These are phyloP conservation scores for Mylabris sibirica DNA, from an alignment of 2,888 invertebrate genomes.

Conservation along the genomic window DNA sequence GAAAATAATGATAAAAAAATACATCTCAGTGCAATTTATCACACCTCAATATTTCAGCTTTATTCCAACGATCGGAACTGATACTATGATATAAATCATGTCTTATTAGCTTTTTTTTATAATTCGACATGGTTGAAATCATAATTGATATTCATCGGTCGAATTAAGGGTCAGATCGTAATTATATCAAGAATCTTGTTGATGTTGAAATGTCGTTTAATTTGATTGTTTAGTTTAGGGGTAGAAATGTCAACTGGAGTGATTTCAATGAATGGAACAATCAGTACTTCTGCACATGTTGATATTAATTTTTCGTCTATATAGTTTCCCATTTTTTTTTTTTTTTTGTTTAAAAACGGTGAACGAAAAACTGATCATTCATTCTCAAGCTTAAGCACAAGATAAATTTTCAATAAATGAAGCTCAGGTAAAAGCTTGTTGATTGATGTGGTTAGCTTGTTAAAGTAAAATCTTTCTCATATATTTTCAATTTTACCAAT, in stretches of 20 bases:
- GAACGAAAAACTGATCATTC: not conserved
- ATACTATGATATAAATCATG: conserved; percentile 16
- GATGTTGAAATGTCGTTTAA: not conserved
- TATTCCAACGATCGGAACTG: conserved; percentile 19
- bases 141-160: conserved; percentile 5
- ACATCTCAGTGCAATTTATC: conserved; percentile 39
- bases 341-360: not conserved
- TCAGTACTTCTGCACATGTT: not conserved
- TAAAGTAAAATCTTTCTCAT: conserved; percentile 8
- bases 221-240: conserved; percentile 1
- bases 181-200: not conserved
- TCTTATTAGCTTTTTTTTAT: conserved; percentile 16
- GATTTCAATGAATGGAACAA: conserved; percentile 2
- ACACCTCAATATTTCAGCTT: conserved; percentile 30
- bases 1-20: conserved; percentile 32
- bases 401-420: conserved; percentile 27
- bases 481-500: conserved; percentile 46
- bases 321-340: not conserved
- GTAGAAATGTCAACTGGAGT: conserved; percentile 15
- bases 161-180: conserved; percentile 7
- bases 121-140: conserved; percentile 14
- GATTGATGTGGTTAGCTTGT: conserved; percentile 41
- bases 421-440: conserved; percentile 44
- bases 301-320: not conserved
- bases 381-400: not conserved